These are phyloP conservation scores for Drosophila prosaltans DNA, from an alignment of 1,140 invertebrate species.

Conservation along the genomic window DNA sequence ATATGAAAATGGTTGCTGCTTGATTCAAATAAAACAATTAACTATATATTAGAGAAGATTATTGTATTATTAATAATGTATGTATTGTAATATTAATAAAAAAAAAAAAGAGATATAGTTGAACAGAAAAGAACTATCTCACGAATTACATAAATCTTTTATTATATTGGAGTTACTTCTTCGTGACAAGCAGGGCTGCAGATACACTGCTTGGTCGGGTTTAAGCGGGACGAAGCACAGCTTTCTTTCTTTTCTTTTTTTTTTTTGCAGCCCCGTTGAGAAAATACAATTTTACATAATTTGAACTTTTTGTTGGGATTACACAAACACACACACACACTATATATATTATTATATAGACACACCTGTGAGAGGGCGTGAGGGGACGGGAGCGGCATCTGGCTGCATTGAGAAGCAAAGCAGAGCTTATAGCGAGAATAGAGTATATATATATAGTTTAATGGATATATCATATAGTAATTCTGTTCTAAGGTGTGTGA, in stretches of 20 bases:
- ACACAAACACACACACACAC: background rate
- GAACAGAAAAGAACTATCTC: conserved; percentile 53
- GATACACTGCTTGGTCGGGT: background rate
- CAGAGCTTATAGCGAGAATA: conserved; percentile 17
- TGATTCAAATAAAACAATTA: conserved; percentile 59
- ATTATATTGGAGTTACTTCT: conserved; percentile 6
- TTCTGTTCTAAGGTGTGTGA: conserved; percentile 21
- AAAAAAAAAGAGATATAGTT: conserved; percentile 57
- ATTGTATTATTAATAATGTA: conserved; percentile 37
- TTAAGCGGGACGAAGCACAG: background rate
- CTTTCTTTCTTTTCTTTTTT: no score
- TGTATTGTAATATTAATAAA: conserved; percentile 63
- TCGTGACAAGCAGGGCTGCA: background rate
- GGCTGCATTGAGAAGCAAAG: conserved; percentile 20
- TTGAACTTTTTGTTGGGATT: conserved; percentile 33
- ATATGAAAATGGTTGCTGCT: conserved; percentile 59
- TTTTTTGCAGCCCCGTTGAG: conserved; percentile 1
- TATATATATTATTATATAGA: no score
- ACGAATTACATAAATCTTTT: conserved; percentile 24
- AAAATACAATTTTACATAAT: conserved; percentile 42
- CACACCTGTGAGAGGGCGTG: background rate
- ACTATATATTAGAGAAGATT: conserved; percentile 59
- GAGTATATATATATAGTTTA: conserved; percentile 4
- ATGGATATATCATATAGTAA: conserved; percentile 11
- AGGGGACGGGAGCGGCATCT: conserved; percentile 18